phyloP scores from a whole-genome alignment of 2,888 invertebrate genomes.

The Pyrgus malvae region DNA sequence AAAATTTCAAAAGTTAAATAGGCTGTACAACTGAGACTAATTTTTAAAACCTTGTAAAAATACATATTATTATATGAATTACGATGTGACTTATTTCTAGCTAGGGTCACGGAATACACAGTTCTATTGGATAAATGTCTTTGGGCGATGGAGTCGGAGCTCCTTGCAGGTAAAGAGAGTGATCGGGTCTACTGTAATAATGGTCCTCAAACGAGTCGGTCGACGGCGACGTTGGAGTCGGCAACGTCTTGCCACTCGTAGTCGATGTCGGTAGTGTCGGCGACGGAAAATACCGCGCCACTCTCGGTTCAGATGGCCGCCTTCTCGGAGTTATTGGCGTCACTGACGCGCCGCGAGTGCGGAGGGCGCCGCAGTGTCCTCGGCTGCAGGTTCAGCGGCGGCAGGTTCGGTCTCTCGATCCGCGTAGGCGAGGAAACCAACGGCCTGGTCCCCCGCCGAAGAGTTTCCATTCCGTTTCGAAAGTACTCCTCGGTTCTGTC shows the following conservation, averaged over 20 bases:
- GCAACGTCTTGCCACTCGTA: constrained; percentile 68
- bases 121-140: constrained; percentile 13
- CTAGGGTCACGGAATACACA: constrained; percentile 11
- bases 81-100: not conserved
- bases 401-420: constrained; percentile 91
- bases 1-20: not conserved
- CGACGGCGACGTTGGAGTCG: constrained; percentile 65
- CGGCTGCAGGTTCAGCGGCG: constrained; percentile 86
- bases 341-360: constrained; percentile 75
- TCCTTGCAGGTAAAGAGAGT: not conserved
- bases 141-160: not conserved
- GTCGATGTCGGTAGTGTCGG: constrained; percentile 71
- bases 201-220: constrained; percentile 67
- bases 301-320: constrained; percentile 78
- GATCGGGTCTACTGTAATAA: constrained; percentile 1
- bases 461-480: constrained; percentile 68
- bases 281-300: constrained; percentile 80
- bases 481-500: constrained; percentile 74
- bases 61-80: not conserved
- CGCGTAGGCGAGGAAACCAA: constrained; percentile 90
- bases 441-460: constrained; percentile 81
- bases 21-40: constrained; percentile 9
- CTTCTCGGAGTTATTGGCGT: constrained; percentile 71
- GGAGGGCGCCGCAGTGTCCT: constrained; percentile 76
- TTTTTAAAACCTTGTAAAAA: not conserved